Percentiles rank a stretch among this genome's conserved stretches.
Evolutionary conservation across 1,140 invertebrate species (phyloP).

Genomic region (Magallana angulata): DNA sequence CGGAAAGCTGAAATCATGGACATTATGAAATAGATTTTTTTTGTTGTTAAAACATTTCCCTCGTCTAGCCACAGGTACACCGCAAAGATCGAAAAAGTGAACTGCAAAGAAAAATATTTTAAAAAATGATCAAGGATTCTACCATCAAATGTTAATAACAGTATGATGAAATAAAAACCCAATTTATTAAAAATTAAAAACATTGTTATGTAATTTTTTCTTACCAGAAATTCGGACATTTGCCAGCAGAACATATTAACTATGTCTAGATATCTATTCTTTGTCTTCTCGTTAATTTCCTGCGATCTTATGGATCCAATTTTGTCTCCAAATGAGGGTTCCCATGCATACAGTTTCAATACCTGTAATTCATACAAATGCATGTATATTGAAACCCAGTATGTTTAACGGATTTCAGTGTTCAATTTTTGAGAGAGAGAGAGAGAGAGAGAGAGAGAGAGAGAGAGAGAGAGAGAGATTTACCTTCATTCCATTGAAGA

Average conservation of each 20-base stretch:
- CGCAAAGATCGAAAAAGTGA: background rate
- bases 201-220: background rate
- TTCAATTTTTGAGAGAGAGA: background rate
- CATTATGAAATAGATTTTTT: too few species aligned
- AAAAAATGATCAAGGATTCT: background rate
- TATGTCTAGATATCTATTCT: background rate
- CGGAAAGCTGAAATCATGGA: too few species aligned
- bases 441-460: background rate
- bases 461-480: background rate
- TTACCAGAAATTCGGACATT: slow-evolving; percentile 6
- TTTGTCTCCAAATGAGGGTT: slow-evolving; percentile 20
- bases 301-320: background rate
- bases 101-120: background rate
- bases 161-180: background rate
- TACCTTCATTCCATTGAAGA: slow-evolving; percentile 21
- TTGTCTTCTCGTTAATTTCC: background rate
- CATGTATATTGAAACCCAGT: too few species aligned
- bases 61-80: background rate
- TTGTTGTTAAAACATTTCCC: too few species aligned
- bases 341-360: slow-evolving; percentile 28
- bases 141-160: background rate
- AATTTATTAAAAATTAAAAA: background rate
- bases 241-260: background rate
- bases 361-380: background rate
- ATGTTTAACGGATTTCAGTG: too few species aligned